These are phyloP conservation scores for Crenuchus spilurus DNA, from an alignment of 2,797 vertebrate genomes.

Conservation along the genomic window DNA sequence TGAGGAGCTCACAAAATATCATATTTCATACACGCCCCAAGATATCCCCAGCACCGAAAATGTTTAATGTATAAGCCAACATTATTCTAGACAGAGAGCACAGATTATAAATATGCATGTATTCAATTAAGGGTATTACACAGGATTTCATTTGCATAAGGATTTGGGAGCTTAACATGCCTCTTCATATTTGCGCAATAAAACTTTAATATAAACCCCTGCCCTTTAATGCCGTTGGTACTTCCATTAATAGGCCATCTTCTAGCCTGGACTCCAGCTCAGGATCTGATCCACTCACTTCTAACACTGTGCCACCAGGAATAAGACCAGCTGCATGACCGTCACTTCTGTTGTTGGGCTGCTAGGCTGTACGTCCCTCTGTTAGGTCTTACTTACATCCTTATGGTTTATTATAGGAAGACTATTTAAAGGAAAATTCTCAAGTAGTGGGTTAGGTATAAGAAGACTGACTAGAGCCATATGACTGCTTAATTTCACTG, in stretches of 20 bases:
- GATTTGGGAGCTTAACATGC: conserved; percentile 77
- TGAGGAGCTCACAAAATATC: conserved; percentile 74
- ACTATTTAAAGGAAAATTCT: background rate
- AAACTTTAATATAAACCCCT: conserved; percentile 75
- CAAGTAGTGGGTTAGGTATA: background rate
- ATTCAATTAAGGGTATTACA: conserved; percentile 86
- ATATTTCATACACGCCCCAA: conserved; percentile 79
- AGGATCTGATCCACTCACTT: conserved; percentile 2
- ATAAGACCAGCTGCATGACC: background rate
- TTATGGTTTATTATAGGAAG: background rate
- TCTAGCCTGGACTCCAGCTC: background rate
- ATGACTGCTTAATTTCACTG: too few species aligned
- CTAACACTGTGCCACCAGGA: conserved; percentile 3
- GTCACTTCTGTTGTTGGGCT: background rate
- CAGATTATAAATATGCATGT: conserved; percentile 85
- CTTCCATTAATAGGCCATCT: conserved; percentile 41
- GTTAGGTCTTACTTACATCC: background rate
- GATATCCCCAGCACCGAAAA: conserved; percentile 73
- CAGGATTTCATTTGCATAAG: conserved; percentile 78
- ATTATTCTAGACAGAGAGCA: conserved; percentile 72
- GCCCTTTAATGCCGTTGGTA: conserved; percentile 55
- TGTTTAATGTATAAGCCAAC: conserved; percentile 85
- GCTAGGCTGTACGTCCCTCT: background rate
- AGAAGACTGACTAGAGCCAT: too few species aligned
- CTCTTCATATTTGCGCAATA: conserved; percentile 77